These are phyloP conservation scores for Caenorhabditis imperialis DNA, from an alignment of 2,888 invertebrate genomes.

Conservation along the genomic window DNA sequence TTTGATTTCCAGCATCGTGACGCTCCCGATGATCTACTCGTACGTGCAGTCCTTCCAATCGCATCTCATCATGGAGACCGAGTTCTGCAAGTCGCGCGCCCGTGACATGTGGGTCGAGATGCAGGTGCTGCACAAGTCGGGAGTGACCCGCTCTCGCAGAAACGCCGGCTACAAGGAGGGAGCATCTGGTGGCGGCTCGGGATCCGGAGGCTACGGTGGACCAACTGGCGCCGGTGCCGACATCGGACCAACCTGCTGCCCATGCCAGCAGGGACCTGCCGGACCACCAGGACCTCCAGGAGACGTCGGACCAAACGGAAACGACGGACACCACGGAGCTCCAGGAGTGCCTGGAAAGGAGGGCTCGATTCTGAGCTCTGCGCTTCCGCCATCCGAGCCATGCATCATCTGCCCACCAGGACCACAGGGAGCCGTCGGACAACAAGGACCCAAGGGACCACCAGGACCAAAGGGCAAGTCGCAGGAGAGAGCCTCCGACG, in stretches of 20 bases:
- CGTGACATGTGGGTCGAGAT: constrained; percentile 78
- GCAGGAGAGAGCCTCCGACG: constrained; percentile 73
- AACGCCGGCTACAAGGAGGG: constrained; percentile 66
- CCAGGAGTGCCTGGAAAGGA: constrained; percentile 73
- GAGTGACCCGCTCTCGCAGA: constrained; percentile 58
- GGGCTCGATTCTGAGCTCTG: constrained; percentile 64
- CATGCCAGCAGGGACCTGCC: constrained; percentile 70
- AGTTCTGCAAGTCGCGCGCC: constrained; percentile 76
- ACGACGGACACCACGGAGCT: constrained; percentile 72
- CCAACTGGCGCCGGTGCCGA: constrained; percentile 59
- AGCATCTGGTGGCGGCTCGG: constrained; percentile 65
- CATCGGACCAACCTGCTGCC: constrained; percentile 67
- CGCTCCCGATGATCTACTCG: constrained; percentile 75
- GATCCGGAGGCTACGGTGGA: constrained; percentile 61
- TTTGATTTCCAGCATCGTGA: constrained; percentile 60
- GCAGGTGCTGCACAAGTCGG: constrained; percentile 75
- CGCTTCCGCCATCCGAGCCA: constrained; percentile 67
- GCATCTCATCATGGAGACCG: constrained; percentile 75
- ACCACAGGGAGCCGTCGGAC: constrained; percentile 71
- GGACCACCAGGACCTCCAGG: constrained; percentile 71
- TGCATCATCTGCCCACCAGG: constrained; percentile 75
- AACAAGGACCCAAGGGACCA: constrained; percentile 70
- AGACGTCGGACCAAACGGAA: constrained; percentile 57
- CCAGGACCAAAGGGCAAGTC: constrained; percentile 75
- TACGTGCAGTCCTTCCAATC: constrained; percentile 73